A percentile compares a stretch with the other conserved stretches of the same genome.
Evolutionary conservation across 2,888 invertebrate species (phyloP).

Genomic region (Orchesella flavescens): DNA sequence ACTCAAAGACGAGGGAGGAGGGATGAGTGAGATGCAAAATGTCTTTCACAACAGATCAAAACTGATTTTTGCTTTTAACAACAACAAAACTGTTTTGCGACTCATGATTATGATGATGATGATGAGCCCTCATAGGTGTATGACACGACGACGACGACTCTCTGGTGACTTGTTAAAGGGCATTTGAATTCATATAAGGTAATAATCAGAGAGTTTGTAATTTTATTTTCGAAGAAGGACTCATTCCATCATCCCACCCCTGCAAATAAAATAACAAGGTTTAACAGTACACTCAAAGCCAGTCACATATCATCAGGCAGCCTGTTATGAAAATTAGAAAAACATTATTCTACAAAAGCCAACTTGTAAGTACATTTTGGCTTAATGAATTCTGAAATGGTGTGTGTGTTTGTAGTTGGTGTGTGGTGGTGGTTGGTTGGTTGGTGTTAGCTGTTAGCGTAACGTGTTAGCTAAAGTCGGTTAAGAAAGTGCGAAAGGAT

Average conservation of each 20-base stretch:
- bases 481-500: conserved; percentile 62
- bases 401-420: conserved; percentile 1
- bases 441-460: not conserved
- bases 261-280: conserved; percentile 9
- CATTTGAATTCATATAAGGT: conserved; percentile 46
- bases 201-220: conserved; percentile 36
- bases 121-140: not conserved
- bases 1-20: conserved; percentile 20
- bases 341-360: conserved; percentile 18
- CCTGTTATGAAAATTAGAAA: conserved; percentile 14
- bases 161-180: conserved; percentile 24
- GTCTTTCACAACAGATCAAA: not conserved
- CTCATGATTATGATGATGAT: conserved; percentile 11
- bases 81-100: no score
- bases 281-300: not conserved
- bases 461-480: conserved; percentile 40
- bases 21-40: not conserved
- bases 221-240: conserved; percentile 46
- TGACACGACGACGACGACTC: not conserved
- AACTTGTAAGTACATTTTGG: conserved; percentile 10
- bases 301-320: not conserved
- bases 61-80: conserved; percentile 29
- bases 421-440: not conserved
- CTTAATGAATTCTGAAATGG: conserved; percentile 7
- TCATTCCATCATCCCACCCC: conserved; percentile 18